phyloP scores from a whole-genome alignment of 2,113 vertebrate species.

The Sebastes schlegelii region DNA sequence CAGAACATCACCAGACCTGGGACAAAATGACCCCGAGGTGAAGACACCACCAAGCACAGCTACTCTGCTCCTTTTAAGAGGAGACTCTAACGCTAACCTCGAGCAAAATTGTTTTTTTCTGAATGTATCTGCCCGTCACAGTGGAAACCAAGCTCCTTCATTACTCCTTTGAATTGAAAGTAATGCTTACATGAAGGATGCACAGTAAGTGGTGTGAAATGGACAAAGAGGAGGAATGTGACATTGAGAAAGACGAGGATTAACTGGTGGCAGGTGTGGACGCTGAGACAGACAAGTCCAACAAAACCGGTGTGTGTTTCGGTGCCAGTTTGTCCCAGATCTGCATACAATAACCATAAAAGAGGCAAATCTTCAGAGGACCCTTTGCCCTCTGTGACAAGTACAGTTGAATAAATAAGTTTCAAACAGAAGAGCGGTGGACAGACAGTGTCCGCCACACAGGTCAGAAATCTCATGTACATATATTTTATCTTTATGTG shows the following conservation, averaged over 20 bases:
- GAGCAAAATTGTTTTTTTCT: neutral
- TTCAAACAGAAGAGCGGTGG: constrained; percentile 35
- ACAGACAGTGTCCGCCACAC: constrained; percentile 19
- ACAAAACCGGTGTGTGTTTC: neutral
- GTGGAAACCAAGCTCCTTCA: neutral
- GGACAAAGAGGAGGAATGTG: neutral
- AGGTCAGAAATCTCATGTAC: constrained; percentile 50
- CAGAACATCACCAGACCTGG: constrained; percentile 48
- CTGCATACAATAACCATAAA: constrained; percentile 46
- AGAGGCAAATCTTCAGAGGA: constrained; percentile 73
- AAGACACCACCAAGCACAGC: neutral
- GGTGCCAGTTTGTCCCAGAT: constrained; percentile 42
- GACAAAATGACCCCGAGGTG: neutral
- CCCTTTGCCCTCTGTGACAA: constrained; percentile 51
- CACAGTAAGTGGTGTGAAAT: neutral
- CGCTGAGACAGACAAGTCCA: neutral
- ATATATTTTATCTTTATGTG: constrained; percentile 48
- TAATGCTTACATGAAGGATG: neutral
- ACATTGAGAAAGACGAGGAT: neutral
- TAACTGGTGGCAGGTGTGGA: neutral
- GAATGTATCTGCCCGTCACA: neutral
- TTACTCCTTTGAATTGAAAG: neutral
- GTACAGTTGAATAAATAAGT: constrained; percentile 50
- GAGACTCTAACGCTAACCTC: no score
- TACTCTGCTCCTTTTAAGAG: no score